Evolutionary conservation across 2,888 invertebrate genomes (phyloP).

Genomic region (Tinea semifulvella): DNA sequence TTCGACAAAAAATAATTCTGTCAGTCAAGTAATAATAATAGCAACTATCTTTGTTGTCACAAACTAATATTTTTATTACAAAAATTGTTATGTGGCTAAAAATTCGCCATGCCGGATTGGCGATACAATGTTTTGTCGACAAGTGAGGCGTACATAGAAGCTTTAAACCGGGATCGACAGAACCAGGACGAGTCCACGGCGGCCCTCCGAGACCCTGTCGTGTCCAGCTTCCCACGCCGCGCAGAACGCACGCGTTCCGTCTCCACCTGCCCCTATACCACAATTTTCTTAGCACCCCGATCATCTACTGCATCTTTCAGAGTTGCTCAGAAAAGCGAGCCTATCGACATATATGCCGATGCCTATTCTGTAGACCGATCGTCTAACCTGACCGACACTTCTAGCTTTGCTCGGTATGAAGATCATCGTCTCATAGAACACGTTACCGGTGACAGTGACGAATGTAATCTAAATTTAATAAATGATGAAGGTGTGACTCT

Average conservation of each 20-base stretch:
- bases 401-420: slow-evolving; percentile 58
- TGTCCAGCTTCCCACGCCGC: slow-evolving; percentile 61
- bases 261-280: slow-evolving; percentile 59
- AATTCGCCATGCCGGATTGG: slow-evolving; percentile 61
- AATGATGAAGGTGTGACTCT: slow-evolving; percentile 33
- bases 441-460: slow-evolving; percentile 18
- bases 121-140: slow-evolving; percentile 64
- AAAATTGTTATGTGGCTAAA: slow-evolving; percentile 2
- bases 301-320: slow-evolving; percentile 38
- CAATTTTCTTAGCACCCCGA: slow-evolving; percentile 49
- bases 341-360: slow-evolving; percentile 50
- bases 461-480: slow-evolving; percentile 32
- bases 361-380: slow-evolving; percentile 56
- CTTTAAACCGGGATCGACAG: slow-evolving; percentile 22
- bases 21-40: background rate
- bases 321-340: slow-evolving; percentile 45
- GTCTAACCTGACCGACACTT: slow-evolving; percentile 57
- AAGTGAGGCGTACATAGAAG: slow-evolving; percentile 58
- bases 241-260: slow-evolving; percentile 57
- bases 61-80: background rate
- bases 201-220: slow-evolving; percentile 39
- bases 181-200: slow-evolving; percentile 22
- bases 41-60: background rate
- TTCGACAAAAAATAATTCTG: background rate
- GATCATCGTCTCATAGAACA: slow-evolving; percentile 46